Conservation (phyloP, 1,140 invertebrate species). For the Venturia canescens region DNA sequence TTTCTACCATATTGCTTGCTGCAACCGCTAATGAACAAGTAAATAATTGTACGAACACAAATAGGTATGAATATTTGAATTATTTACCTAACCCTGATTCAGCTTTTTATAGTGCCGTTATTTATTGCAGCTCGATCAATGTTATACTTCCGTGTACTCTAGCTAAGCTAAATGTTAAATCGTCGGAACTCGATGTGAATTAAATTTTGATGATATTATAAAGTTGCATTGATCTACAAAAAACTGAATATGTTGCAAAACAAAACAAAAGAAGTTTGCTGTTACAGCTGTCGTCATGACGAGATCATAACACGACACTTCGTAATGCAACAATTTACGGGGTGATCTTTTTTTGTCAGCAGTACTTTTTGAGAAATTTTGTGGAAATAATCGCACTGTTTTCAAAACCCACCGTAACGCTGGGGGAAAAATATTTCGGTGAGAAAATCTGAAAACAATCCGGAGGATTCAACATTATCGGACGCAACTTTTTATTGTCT, state of each 20-base stretch:
- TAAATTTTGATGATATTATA: background rate
- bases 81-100: too few species aligned
- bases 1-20: conserved; percentile 21
- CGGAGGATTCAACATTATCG: too few species aligned
- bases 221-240: background rate
- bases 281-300: background rate
- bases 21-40: background rate
- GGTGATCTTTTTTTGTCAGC: too few species aligned
- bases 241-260: background rate
- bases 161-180: background rate
- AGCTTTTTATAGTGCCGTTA: too few species aligned
- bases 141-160: background rate
- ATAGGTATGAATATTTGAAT: background rate
- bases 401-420: too few species aligned
- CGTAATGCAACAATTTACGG: too few species aligned
- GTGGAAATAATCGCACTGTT: too few species aligned
- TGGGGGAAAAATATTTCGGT: too few species aligned
- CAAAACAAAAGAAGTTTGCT: conserved; percentile 9
- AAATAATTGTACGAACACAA: background rate
- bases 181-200: background rate
- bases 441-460: too few species aligned
- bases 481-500: too few species aligned
- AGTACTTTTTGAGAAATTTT: too few species aligned
- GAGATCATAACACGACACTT: background rate
- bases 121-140: background rate